Conservation (phyloP, 1,140 invertebrate species). For the Diprion similis region DNA sequence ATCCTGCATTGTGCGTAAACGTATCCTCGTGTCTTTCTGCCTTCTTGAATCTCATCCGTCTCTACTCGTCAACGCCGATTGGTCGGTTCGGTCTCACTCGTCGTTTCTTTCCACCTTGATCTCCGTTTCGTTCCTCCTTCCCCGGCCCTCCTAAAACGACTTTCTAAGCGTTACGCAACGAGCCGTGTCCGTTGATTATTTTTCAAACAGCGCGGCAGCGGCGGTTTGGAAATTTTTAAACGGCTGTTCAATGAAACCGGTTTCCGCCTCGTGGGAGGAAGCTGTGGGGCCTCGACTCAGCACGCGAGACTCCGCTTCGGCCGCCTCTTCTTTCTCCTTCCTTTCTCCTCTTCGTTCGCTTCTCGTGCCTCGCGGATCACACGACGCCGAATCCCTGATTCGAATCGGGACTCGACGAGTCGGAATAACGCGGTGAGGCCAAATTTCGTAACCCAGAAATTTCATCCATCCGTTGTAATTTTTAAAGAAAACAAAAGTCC, state of each 20-base stretch:
- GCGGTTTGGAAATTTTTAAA: conserved; percentile 49
- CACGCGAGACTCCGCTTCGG: too few relatives aligned
- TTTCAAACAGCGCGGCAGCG: conserved; percentile 45
- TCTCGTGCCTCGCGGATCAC: conserved; percentile 2
- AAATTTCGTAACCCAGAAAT: too few relatives aligned
- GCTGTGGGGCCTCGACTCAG: background rate
- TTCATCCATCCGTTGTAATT: too few relatives aligned
- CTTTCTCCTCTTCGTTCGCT: conserved; percentile 8
- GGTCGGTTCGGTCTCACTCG: background rate
- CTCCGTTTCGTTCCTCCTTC: conserved; percentile 22
- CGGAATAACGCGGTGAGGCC: too few relatives aligned
- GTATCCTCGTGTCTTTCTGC: background rate
- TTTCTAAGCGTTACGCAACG: conserved; percentile 53
- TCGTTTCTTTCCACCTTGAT: conserved; percentile 11
- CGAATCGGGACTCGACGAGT: too few relatives aligned
- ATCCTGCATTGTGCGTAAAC: background rate
- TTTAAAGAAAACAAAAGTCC: too few relatives aligned
- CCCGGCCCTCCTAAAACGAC: conserved; percentile 28
- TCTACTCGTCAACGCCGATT: background rate
- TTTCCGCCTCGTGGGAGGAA: conserved; percentile 29
- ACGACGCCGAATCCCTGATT: too few relatives aligned
- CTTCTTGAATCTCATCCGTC: background rate
- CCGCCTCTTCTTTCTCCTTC: background rate
- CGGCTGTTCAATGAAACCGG: conserved; percentile 54
- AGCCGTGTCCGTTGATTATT: conserved; percentile 50